Evolutionary conservation across 2,888 invertebrate genomes (phyloP), one percentile per base, ranked within the genome.

Genomic region (Endotricha flammealis): DNA sequence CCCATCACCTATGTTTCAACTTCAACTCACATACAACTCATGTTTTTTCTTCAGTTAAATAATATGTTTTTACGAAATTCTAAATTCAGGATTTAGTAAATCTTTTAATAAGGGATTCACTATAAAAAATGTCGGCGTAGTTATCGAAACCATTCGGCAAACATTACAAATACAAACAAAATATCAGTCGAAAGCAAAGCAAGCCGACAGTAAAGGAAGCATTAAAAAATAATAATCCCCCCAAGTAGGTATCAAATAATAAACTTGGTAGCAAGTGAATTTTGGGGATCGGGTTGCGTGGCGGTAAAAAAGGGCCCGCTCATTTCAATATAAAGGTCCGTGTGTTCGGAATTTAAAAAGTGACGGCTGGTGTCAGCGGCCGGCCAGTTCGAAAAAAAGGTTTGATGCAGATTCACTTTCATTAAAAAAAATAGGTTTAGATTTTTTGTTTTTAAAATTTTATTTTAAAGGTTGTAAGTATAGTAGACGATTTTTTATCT

Each of bases 191-290:
- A 66, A 55, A 42, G 57, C 68, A 78, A 85, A 82, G 73, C 46
- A 60, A 65, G 76, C 85, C 85, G 85, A 67, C 78, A 50, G 49
- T 64, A 55, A n/a, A 63, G 60, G 69, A 53, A 61, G 57, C 52
- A 49, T 60, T 65, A 69, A 68, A 65, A 72, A 65, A 71, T 63
- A 71, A 69, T 64, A 78, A 82, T 76, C 77, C 71, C 66, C 62
- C n/a, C n/a, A n/a, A n/a, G n/a, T n/a, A 62, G 55, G 83, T 83
- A 86, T 83, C 85, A 79, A 82, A 86, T 86, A 83, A 85, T 86
- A 83, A 83, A 86, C 70, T 85, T 82, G 78, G 85, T 83, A 83
- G 85, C 85, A 85, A 85, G 85, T 86, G 82, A 81, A 83, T 85
- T 82, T 82, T 46, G 65, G 66, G 65, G 78, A 82, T 85, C 83